Base-by-base conservation (phyloP, 2,113 vertebrate genomes). In the Centropristis striata region DNA sequence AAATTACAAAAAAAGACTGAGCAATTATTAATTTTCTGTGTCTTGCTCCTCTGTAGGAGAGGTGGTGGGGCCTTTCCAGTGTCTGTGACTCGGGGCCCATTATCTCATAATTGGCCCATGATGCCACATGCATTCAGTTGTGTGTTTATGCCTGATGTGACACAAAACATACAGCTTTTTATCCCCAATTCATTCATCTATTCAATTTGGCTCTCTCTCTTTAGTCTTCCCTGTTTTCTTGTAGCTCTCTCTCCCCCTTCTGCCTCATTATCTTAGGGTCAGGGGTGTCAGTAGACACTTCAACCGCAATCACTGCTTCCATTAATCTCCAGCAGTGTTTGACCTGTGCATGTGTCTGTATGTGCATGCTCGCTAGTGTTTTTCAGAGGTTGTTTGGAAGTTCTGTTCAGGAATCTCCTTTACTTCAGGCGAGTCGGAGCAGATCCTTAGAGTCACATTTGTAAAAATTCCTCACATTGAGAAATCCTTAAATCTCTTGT, bases 251-350 rank as follows among this genome's bases (percentile, higher is more conserved):
- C 74, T 72, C 75, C 59, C 65, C 37, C 64, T 65, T 59, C 71
- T 39, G 58, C 61, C 83, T 92, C 81, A 90, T 92, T 92, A 88
- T 81, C 68, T 64, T 44, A 50, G 80, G 91, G 92, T 94, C 89
- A 91, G 39, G 55, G 47, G 83, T 90, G 88, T 92, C 86, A 90
- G 80, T 61, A 88, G 81, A 92, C 85, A 88, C 87, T 91, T 92
- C 90, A 91, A 59, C 60, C 85, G 74, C 69, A 91, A 92, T 94
- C 86, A 91, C 50, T 80, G 77, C 76, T 58, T 85, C 70, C 85
- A 90, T 91, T 91, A 81, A 90, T 92, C 93, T 87, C 64, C 73
- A 51, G 80, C 71, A 68, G 72, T 36, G 67, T 79, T 79, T 90
- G 81, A 88, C 84, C 83, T 58, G 67, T 68, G n/a, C 49, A 15